These are phyloP conservation scores for Drosophila austrosaltans DNA, from an alignment of 2,888 invertebrate genomes.

Conservation along the genomic window DNA sequence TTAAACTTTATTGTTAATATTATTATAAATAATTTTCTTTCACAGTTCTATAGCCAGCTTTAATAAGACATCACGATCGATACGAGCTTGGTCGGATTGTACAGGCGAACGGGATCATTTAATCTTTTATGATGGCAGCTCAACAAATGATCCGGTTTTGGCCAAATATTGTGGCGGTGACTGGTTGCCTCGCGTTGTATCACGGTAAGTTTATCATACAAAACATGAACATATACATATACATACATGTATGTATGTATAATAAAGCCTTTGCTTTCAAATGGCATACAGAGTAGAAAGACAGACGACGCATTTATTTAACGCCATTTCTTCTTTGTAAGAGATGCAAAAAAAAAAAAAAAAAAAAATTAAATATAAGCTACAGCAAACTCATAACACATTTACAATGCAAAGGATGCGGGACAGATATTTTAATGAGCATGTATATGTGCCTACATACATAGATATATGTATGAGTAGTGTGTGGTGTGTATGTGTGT, in stretches of 20 bases:
- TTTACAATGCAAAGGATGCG: slow-evolving; percentile 60
- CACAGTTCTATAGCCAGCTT: slow-evolving; percentile 85
- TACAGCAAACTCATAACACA: slow-evolving; percentile 63
- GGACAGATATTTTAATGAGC: slow-evolving; percentile 75
- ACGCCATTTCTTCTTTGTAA: slow-evolving; percentile 72
- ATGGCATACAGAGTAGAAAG: slow-evolving; percentile 11
- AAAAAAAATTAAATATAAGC: slow-evolving; percentile 65
- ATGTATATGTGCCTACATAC: slow-evolving; percentile 22
- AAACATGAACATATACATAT: slow-evolving; percentile 9
- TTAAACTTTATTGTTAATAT: too few species aligned
- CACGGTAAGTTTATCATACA: slow-evolving; percentile 83
- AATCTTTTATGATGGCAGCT: slow-evolving; percentile 93
- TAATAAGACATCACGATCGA: slow-evolving; percentile 88
- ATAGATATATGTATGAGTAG: slow-evolving; percentile 8
- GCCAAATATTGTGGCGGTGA: slow-evolving; percentile 95
- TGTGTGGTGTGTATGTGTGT: slow-evolving; percentile 30
- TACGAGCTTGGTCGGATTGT: slow-evolving; percentile 92
- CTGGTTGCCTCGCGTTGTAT: slow-evolving; percentile 91
- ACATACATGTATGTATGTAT: background rate
- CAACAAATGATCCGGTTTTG: slow-evolving; percentile 92
- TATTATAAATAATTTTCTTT: slow-evolving; percentile 14
- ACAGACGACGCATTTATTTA: slow-evolving; percentile 62
- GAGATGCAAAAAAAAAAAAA: background rate
- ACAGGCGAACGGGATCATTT: slow-evolving; percentile 92
- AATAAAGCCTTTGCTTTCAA: slow-evolving; percentile 4